Evolutionary conservation across 2,113 vertebrate species (phyloP), one percentile per base, ranked within the genome.

Genomic region (Lutjanus erythropterus): DNA sequence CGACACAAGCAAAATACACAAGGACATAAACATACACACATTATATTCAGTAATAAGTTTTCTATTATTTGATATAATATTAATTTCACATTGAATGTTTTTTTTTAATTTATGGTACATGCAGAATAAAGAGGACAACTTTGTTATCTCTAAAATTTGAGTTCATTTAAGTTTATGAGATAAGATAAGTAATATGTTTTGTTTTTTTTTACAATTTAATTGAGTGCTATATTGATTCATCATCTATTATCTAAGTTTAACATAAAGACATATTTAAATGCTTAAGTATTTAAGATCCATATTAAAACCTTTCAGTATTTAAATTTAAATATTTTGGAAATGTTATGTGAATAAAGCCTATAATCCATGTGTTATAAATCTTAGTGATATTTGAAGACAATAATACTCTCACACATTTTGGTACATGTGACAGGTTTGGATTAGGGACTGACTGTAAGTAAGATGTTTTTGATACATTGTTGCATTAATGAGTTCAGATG

Each of bases 401-500:
- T 19, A 72, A 39, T 29, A 44, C 23, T 41, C n/a, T 77, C 56
- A 46, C 56, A 58, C 18, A 59, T 50, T 74, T 47, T 72, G 23
- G 23, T 35, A 53, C 41, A 47, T 0, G 49, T 27, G 37, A 64
- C 72, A 35, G 9, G 44, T 59, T 58, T 72, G 41, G 46, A 66
- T 60, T 35, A 33, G 41, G 14, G 35, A 47, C 49, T 31, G 65
- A 6, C 3, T 41, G 21, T 50, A 21, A 31, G n/a, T 25, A 33
- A 39, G 50, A 68, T 49, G 16, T 29, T 31, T 47, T 58, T 21
- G 2, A 58, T 53, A 19, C 53, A 31, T 35, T 37, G 2, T 29
- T 74, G 46, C 4, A 66, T 53, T 49, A 73, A 33, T 78, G 60
- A 73, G n/a, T 69, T 81, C 47, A 52, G 77, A 85, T 87, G 88